phyloP scores from a whole-genome alignment of 2,113 vertebrate species.

The Turnix velox region DNA sequence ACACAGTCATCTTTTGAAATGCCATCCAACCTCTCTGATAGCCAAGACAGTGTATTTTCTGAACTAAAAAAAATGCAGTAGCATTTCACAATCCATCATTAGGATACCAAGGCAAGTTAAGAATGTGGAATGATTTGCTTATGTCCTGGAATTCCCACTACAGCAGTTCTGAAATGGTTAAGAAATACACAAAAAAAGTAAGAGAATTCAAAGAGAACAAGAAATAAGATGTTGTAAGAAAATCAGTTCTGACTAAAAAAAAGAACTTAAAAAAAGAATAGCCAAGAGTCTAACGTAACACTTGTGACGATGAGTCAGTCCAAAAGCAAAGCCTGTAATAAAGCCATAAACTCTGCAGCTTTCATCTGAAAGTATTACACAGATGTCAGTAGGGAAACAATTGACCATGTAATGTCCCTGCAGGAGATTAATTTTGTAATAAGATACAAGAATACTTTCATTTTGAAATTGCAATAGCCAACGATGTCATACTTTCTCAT shows the following conservation, averaged over 20 bases:
- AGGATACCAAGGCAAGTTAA: neutral
- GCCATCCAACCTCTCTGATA: neutral
- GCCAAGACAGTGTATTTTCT: neutral
- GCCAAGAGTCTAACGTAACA: neutral
- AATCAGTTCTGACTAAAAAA: slow-evolving; percentile 3
- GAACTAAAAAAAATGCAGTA: neutral
- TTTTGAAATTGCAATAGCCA: slow-evolving; percentile 44
- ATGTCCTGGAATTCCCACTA: neutral
- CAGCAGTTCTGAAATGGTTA: neutral
- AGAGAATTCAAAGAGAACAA: neutral
- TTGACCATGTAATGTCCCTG: slow-evolving; percentile 27
- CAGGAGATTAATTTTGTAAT: slow-evolving; percentile 36
- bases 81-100: neutral
- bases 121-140: neutral
- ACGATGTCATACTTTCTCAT: slow-evolving; percentile 31
- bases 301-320: slow-evolving; percentile 51
- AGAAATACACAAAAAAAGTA: neutral
- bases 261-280: neutral
- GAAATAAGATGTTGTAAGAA: neutral
- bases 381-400: slow-evolving; percentile 35
- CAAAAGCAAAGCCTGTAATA: slow-evolving; percentile 27
- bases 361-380: slow-evolving; percentile 36
- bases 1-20: neutral
- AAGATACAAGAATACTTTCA: slow-evolving; percentile 48
- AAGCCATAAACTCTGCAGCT: slow-evolving; percentile 18